Conservation (phyloP, 2,797 vertebrate species). For the Atherinosoma microstoma region DNA sequence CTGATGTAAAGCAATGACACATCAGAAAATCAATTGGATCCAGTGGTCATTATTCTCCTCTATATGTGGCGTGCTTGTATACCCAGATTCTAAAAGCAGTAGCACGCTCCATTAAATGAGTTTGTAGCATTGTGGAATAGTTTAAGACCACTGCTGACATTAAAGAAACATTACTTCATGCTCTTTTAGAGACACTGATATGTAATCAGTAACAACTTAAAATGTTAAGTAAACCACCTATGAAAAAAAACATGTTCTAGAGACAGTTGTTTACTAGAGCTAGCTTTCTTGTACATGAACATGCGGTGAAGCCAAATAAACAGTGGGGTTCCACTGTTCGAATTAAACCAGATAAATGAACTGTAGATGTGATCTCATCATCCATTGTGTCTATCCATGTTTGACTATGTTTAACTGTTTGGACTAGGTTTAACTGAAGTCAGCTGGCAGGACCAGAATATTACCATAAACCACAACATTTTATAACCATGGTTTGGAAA, state of each 20-base stretch:
- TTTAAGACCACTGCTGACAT: neutral
- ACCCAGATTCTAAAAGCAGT: neutral
- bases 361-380: conserved; percentile 53
- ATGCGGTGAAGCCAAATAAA: conserved; percentile 24
- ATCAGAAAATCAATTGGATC: neutral
- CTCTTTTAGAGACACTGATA: conserved; percentile 4
- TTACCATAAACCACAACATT: conserved; percentile 65
- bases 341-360: conserved; percentile 27
- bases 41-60: neutral
- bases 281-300: conserved; percentile 32
- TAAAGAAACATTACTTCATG: conserved; percentile 3
- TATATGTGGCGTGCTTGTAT: neutral
- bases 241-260: conserved; percentile 8
- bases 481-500: conserved; percentile 69
- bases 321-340: neutral
- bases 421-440: conserved; percentile 61
- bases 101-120: neutral
- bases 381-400: conserved; percentile 53
- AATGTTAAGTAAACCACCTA: conserved; percentile 17
- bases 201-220: conserved; percentile 2
- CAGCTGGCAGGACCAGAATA: conserved; percentile 59
- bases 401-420: conserved; percentile 60
- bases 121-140: neutral
- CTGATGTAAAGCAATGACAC: too few species aligned
- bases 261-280: conserved; percentile 34